phyloP scores from a whole-genome alignment of 2,888 invertebrate species.

The Ctena decussata region DNA sequence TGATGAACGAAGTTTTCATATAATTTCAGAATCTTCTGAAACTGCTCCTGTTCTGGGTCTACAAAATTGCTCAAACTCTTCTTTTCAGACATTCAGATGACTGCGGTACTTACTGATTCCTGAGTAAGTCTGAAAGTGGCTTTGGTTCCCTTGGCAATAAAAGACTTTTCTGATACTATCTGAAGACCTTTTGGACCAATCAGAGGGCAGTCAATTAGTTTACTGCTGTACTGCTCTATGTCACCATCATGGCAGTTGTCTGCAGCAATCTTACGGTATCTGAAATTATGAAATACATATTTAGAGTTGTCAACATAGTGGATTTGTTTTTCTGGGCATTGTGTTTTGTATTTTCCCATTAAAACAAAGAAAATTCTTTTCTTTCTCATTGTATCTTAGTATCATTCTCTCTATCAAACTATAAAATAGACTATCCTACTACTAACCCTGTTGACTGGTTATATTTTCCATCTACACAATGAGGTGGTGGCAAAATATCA shows the following conservation, averaged over 20 bases:
- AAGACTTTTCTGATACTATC: conserved; percentile 61
- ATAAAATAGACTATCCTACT: no score
- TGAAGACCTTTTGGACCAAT: conserved; percentile 74
- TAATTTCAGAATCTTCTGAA: no score
- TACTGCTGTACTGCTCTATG: conserved; percentile 59
- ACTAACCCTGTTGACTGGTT: conserved; percentile 62
- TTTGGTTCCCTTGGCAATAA: conserved; percentile 64
- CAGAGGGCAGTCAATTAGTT: conserved; percentile 72
- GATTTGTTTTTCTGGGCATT: no score
- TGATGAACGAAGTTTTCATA: no score
- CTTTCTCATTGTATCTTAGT: no score
- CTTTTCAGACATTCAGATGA: no score
- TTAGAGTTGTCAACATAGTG: no score
- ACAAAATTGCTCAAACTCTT: no score
- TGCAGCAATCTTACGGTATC: conserved; percentile 81
- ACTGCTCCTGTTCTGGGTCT: no score
- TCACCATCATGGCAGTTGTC: conserved; percentile 76
- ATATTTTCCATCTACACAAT: conserved; percentile 57
- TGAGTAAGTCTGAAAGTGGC: conserved; percentile 75
- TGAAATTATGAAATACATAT: conserved; percentile 35
- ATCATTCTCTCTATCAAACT: no score
- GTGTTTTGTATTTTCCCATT: no score
- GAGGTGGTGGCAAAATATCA: conserved; percentile 50
- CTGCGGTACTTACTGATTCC: conserved; percentile 71
- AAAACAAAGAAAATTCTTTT: no score